A percentile compares a stretch with the other conserved stretches of the same genome.
These are phyloP conservation scores for Coboldia fuscipes DNA, from an alignment of 1,140 invertebrate species.

Conservation along the genomic window DNA sequence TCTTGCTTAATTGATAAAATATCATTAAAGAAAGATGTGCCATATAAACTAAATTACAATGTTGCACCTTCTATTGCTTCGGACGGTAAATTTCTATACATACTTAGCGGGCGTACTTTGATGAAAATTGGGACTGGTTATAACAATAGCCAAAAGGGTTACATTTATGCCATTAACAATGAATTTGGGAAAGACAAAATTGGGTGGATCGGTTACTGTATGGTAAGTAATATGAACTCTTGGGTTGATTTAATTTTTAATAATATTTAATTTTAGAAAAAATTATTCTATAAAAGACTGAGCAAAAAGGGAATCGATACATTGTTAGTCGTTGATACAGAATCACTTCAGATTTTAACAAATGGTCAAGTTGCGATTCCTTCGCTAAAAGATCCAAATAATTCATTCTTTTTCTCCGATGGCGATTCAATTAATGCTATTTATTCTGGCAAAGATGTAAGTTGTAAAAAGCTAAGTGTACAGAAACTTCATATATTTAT, in stretches of 20 bases:
- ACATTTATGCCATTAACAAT: constrained; percentile 57
- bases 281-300: constrained; percentile 16
- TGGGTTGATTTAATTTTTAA: constrained; percentile 4
- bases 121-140: constrained; percentile 86
- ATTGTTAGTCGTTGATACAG: constrained; percentile 16
- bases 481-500: too few species aligned
- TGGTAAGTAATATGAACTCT: constrained; percentile 28
- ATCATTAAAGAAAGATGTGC: constrained; percentile 16
- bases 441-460: constrained; percentile 20
- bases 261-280: constrained; percentile 6
- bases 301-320: constrained; percentile 15
- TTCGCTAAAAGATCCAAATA: constrained; percentile 15
- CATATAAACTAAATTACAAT: constrained; percentile 18
- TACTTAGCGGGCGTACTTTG: constrained; percentile 55
- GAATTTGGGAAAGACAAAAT: constrained; percentile 50
- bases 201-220: constrained; percentile 69
- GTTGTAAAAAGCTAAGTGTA: too few species aligned
- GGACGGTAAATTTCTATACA: constrained; percentile 75
- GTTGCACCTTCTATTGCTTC: constrained; percentile 43
- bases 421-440: constrained; percentile 21
- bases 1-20: constrained; percentile 56
- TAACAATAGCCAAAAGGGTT: constrained; percentile 69
- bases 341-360: constrained; percentile 12
- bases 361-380: constrained; percentile 16
- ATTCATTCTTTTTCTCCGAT: constrained; percentile 19